These are phyloP conservation scores for Agrochola circellaris DNA, from an alignment of 2,888 invertebrate species.

Conservation along the genomic window DNA sequence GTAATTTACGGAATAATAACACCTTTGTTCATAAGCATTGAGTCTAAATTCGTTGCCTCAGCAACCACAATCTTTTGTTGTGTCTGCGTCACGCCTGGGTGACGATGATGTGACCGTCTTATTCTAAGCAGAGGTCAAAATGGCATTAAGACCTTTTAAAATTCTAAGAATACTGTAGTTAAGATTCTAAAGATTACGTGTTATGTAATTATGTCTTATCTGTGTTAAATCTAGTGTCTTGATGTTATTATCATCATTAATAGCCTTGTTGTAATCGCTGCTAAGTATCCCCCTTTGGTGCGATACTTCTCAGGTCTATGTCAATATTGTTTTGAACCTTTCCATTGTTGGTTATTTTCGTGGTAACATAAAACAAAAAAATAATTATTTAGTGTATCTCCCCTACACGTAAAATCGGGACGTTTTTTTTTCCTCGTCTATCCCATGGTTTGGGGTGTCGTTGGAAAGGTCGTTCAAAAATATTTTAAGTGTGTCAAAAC, in stretches of 20 bases:
- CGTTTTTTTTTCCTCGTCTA: too few relatives aligned
- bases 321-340: background rate
- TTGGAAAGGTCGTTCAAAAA: too few relatives aligned
- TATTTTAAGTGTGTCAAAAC: too few relatives aligned
- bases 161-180: conserved; percentile 18
- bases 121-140: conserved; percentile 18
- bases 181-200: conserved; percentile 27
- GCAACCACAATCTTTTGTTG: background rate
- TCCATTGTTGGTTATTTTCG: background rate
- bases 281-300: background rate
- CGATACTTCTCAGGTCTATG: background rate
- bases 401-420: too few relatives aligned
- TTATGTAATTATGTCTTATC: conserved; percentile 30
- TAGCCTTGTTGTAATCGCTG: background rate
- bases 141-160: background rate
- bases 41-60: background rate
- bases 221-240: conserved; percentile 4
- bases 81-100: background rate
- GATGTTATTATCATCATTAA: background rate
- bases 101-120: conserved; percentile 2
- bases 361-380: too few relatives aligned
- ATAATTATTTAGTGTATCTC: too few relatives aligned
- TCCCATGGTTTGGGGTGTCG: too few relatives aligned
- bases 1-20: too few relatives aligned
- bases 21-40: background rate